Conservation (phyloP, 1,140 invertebrate genomes). For the Schlechtendalia chinensis region DNA sequence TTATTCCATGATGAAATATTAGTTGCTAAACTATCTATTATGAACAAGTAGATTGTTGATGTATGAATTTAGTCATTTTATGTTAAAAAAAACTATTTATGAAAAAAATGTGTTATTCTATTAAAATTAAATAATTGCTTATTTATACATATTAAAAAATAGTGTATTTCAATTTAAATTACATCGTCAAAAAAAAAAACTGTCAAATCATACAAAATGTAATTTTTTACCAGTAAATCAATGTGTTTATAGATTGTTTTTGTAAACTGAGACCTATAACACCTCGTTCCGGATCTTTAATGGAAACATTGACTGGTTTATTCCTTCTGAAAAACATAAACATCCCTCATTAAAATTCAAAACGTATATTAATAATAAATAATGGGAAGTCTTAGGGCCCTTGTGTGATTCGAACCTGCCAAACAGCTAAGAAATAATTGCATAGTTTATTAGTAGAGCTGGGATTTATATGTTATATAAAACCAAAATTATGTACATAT, state of each 20-base stretch:
- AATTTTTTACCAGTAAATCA: slow-evolving; percentile 48
- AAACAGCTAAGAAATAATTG: neutral
- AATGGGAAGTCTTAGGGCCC: neutral
- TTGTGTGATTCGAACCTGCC: neutral
- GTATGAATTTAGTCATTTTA: neutral
- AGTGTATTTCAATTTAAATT: too few relatives aligned
- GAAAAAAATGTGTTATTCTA: too few relatives aligned
- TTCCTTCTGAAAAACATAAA: slow-evolving; percentile 43
- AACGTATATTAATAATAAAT: neutral
- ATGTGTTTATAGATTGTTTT: slow-evolving; percentile 49
- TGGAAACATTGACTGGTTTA: slow-evolving; percentile 39
- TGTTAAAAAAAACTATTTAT: neutral
- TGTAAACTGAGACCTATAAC: slow-evolving; percentile 37
- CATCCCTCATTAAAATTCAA: neutral
- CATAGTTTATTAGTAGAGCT: too few relatives aligned
- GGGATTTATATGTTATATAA: too few relatives aligned
- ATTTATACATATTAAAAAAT: too few relatives aligned
- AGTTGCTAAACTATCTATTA: neutral
- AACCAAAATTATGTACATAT: too few relatives aligned
- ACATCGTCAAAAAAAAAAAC: too few relatives aligned
- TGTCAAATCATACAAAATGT: too few relatives aligned
- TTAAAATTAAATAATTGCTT: too few relatives aligned
- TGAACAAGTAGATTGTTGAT: neutral
- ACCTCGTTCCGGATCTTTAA: slow-evolving; percentile 30
- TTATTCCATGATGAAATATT: neutral